Conservation (phyloP, 2,888 invertebrate genomes). For the Drosophila suboccidentalis region DNA sequence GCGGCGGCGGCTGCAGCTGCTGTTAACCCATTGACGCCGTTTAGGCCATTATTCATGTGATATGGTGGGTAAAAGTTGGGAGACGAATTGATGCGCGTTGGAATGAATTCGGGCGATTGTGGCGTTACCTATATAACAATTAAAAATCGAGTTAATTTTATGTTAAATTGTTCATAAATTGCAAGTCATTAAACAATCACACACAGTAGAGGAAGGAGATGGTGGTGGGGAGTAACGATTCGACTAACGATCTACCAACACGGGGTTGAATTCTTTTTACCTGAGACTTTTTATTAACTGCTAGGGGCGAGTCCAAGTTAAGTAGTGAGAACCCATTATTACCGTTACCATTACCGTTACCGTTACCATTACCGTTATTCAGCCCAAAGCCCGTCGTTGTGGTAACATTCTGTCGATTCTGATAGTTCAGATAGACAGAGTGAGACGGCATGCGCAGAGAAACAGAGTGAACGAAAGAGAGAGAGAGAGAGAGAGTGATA, state of each 20-base stretch:
- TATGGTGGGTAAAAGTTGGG: conserved; percentile 85
- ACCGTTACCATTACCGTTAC: conserved; percentile 46
- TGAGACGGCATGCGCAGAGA: conserved; percentile 38
- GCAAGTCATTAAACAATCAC: conserved; percentile 1
- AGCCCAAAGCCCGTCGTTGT: conserved; percentile 84
- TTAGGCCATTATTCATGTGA: conserved; percentile 83
- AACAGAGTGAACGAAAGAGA: conserved; percentile 31
- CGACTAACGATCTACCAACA: conserved; percentile 8
- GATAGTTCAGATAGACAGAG: conserved; percentile 34
- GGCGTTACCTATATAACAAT: conserved; percentile 85
- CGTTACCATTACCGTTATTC: conserved; percentile 72
- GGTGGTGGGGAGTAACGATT: neutral
- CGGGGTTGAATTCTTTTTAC: conserved; percentile 69
- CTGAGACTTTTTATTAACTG: conserved; percentile 85
- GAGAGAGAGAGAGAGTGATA: conserved; percentile 9
- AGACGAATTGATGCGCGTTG: conserved; percentile 85
- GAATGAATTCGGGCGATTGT: conserved; percentile 87
- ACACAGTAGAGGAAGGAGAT: neutral
- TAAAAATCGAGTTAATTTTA: neutral
- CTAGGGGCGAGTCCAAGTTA: conserved; percentile 84
- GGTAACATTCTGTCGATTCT: conserved; percentile 85
- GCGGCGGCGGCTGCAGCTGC: conserved; percentile 60
- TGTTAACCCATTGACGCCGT: conserved; percentile 78
- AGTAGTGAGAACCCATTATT: conserved; percentile 81
- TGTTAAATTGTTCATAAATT: neutral